Base-by-base conservation (phyloP, 2,888 invertebrate species). In the Ceramica pisi region DNA sequence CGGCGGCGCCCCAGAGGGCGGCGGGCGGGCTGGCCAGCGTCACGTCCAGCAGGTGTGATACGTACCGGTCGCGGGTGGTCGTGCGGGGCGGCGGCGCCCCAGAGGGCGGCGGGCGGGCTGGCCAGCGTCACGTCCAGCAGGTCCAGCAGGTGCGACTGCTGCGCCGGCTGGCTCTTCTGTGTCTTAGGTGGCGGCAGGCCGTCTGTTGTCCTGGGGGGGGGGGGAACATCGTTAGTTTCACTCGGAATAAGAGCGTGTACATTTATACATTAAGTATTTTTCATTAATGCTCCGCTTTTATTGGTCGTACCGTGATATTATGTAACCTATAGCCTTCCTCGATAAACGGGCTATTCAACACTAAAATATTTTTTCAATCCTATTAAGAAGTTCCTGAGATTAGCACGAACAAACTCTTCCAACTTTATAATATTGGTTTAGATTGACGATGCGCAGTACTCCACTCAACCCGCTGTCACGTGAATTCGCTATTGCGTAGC, bases 31-130 rank as follows among this genome's bases (percentile, higher is more conserved):
- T 63, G 55, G 53, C 9, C 88, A 98, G 96, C 92, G 97, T 97
- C 79, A 98, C 98, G 91, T 98, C 98, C 87, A 98, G 94, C 89
- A 98, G 95, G 31, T 5, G 31, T 6, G 6, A 31, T 31, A 3
- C 6, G 4, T 6, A 31, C 92, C 89, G 97, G 96, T 92, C 93
- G 94, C 19, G 95, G 94, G 1, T 96, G 96, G 38, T 70, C 96
- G 41, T 23, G 97, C 95, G 57, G 96, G 95, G 97, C 97, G 98
- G 98, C 98, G 6, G 98, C 98, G 95, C 98, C 98, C 83, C 95
- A 75, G 91, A 95, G 78, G 46, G 84, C 61, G 62, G 81, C 72
- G 92, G 93, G 77, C 9, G 97, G 97, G 16, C 74, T 63, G 55
- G 53, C 9, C 88, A 98, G 96, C 92, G 97, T 97, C 79, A 98